phyloP scores from a whole-genome alignment of 2,113 vertebrate species.

The Empidonax alnorum region DNA sequence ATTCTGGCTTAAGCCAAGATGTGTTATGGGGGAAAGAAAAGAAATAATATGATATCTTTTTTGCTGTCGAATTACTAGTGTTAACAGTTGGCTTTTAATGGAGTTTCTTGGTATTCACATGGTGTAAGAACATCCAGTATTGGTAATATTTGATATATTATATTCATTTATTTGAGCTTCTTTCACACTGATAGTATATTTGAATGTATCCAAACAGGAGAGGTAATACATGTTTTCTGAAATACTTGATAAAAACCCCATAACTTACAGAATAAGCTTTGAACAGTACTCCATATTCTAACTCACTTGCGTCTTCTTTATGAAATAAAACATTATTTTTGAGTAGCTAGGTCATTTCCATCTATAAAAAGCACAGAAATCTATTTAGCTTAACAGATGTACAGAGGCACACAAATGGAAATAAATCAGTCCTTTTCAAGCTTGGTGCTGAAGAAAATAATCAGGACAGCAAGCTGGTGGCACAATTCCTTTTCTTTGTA shows the following conservation, averaged over 20 bases:
- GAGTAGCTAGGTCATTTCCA: neutral
- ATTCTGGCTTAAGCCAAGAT: neutral
- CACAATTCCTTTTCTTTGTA: neutral
- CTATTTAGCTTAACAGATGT: conserved; percentile 12
- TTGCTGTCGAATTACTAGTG: neutral
- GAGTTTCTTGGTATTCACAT: neutral
- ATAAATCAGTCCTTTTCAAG: conserved; percentile 5
- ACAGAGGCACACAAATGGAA: neutral
- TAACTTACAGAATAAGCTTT: neutral
- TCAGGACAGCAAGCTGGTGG: neutral
- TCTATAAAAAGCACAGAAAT: neutral
- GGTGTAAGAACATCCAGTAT: neutral
- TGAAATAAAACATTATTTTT: neutral
- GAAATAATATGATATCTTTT: neutral
- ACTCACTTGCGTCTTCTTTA: neutral
- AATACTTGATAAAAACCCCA: neutral
- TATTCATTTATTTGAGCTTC: neutral
- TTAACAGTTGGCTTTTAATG: neutral
- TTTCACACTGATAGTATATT: neutral
- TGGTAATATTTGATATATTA: neutral
- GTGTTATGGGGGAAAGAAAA: neutral
- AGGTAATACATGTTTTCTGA: neutral
- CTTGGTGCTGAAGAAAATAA: conserved; percentile 18
- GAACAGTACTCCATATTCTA: neutral
- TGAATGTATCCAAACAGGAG: neutral